These are phyloP conservation scores for Tympanuchus pallidicinctus DNA, from an alignment of 2,113 vertebrate genomes.

Conservation along the genomic window DNA sequence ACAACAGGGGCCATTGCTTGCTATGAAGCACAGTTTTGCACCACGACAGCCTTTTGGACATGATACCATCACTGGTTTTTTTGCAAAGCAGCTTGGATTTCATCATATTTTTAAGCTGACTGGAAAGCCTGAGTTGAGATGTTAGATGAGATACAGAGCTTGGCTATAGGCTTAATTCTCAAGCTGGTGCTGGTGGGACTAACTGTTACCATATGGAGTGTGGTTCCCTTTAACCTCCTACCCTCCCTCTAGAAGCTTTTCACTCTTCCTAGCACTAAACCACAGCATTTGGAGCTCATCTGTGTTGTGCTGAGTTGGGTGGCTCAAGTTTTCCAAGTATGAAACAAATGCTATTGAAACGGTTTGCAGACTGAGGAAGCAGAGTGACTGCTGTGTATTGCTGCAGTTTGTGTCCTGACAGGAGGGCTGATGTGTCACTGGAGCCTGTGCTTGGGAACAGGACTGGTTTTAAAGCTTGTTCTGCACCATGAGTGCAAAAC, in stretches of 20 bases:
- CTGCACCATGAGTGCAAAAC: neutral
- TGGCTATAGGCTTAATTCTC: neutral
- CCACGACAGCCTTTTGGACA: neutral
- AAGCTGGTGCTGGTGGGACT: neutral
- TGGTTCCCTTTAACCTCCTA: neutral
- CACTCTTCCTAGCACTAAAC: neutral
- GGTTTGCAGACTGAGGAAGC: neutral
- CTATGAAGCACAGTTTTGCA: neutral
- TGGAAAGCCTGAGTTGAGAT: neutral
- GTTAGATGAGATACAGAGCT: neutral
- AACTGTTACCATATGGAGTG: neutral
- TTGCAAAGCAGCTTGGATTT: neutral
- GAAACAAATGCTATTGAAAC: neutral
- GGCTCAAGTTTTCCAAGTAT: slow-evolving; percentile 9
- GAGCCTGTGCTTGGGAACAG: neutral
- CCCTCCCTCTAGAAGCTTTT: neutral
- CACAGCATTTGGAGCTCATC: neutral
- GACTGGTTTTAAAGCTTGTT: neutral
- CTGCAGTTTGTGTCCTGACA: neutral
- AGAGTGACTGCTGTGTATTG: neutral
- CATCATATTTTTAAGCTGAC: neutral
- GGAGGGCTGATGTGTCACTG: neutral
- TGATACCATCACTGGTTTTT: neutral
- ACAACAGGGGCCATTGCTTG: neutral
- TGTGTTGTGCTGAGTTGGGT: neutral